phyloP scores from a whole-genome alignment of 2,113 vertebrate species.

The Grantiella picta region DNA sequence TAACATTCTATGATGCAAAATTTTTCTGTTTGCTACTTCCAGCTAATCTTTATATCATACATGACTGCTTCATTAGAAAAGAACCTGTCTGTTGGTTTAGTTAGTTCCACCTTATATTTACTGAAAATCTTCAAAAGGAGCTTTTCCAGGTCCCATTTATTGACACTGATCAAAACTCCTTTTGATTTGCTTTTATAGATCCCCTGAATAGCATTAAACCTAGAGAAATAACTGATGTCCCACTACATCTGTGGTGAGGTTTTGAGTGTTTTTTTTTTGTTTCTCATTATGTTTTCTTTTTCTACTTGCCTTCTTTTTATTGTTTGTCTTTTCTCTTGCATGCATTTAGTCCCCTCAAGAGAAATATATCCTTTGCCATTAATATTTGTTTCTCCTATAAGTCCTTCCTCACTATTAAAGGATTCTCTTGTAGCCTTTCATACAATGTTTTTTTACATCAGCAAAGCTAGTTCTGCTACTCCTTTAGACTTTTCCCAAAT shows the following conservation, averaged over 20 bases:
- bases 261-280: background rate
- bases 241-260: accelerated
- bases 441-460: background rate
- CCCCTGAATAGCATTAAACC: background rate
- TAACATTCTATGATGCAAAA: background rate
- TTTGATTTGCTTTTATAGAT: background rate
- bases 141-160: background rate
- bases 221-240: background rate
- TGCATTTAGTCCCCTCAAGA: background rate
- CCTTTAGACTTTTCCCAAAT: background rate
- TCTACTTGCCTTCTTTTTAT: background rate
- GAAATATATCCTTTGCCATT: background rate
- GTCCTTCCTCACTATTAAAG: background rate
- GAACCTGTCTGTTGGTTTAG: background rate
- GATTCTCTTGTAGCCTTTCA: background rate
- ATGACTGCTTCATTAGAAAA: background rate
- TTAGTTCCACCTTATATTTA: background rate
- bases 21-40: background rate
- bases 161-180: background rate
- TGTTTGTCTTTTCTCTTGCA: background rate
- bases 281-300: accelerated
- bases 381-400: background rate
- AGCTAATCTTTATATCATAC: background rate
- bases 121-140: background rate
- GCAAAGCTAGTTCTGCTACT: background rate